Evolutionary conservation across 2,888 invertebrate genomes (phyloP).

Genomic region (Hemithea aestivaria): DNA sequence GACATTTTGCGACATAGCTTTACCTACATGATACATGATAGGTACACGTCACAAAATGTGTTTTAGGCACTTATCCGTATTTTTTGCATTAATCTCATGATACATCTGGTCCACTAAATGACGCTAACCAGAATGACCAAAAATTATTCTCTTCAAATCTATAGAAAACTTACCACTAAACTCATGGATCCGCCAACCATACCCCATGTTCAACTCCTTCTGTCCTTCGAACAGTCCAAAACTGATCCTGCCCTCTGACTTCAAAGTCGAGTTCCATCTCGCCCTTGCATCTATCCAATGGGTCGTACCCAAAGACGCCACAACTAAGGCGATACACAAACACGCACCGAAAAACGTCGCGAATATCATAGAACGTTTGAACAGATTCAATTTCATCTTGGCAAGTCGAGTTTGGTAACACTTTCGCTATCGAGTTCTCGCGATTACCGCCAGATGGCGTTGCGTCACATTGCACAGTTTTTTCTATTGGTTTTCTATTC

Average conservation of each 20-base stretch:
- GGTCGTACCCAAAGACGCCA: conserved; percentile 90
- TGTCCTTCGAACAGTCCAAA: conserved; percentile 94
- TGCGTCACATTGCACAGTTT: conserved; percentile 55
- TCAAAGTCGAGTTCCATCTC: conserved; percentile 80
- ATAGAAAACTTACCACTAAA: conserved; percentile 91
- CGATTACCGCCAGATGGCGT: conserved; percentile 56
- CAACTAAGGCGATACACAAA: conserved; percentile 86
- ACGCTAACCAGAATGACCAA: too few species aligned
- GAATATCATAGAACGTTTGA: conserved; percentile 88
- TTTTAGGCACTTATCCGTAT: too few species aligned
- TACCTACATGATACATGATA: too few species aligned
- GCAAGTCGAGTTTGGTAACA: conserved; percentile 32
- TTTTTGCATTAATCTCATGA: too few species aligned
- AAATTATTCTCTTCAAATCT: too few species aligned
- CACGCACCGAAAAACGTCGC: conserved; percentile 90
- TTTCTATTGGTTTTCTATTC: conserved; percentile 56
- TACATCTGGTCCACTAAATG: too few species aligned
- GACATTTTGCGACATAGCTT: too few species aligned
- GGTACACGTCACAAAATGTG: too few species aligned
- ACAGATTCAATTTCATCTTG: conserved; percentile 82
- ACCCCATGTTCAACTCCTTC: conserved; percentile 87
- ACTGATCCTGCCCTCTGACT: conserved; percentile 86
- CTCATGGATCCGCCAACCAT: conserved; percentile 87
- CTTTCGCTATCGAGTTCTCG: conserved; percentile 51
- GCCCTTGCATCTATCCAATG: conserved; percentile 90